Conservation (phyloP, 1,140 invertebrate genomes). For the Drosophila athabasca region DNA sequence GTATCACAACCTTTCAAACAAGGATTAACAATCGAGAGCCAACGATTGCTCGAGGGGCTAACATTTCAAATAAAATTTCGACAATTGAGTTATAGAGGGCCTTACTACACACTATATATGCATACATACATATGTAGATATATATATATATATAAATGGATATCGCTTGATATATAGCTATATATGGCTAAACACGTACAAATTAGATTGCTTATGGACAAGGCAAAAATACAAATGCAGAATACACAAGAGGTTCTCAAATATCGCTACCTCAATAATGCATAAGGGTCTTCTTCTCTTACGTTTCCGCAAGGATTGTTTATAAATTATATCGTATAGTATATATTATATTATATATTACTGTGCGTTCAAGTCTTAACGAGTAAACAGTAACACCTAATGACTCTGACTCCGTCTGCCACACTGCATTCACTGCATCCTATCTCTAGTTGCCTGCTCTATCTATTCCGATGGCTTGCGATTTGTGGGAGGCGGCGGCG, state of each 20-base stretch:
- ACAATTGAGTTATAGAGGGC: conserved; percentile 65
- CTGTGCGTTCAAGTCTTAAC: conserved; percentile 77
- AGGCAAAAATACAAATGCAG: conserved; percentile 80
- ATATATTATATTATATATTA: conserved; percentile 56
- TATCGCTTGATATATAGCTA: conserved; percentile 51
- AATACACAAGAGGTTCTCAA: conserved; percentile 48
- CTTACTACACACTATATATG: conserved; percentile 61
- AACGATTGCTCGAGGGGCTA: conserved; percentile 11
- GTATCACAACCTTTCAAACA: conserved; percentile 79
- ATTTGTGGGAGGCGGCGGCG: conserved; percentile 77
- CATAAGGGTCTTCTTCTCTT: conserved; percentile 37
- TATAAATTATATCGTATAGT: conserved; percentile 24
- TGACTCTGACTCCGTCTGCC: conserved; percentile 39
- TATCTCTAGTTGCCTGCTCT: not conserved
- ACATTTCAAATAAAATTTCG: conserved; percentile 58
- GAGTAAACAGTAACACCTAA: conserved; percentile 61
- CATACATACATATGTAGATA: conserved; percentile 43
- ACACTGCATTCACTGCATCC: not conserved
- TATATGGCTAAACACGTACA: conserved; percentile 76
- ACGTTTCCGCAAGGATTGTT: conserved; percentile 35
- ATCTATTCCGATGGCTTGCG: conserved; percentile 62
- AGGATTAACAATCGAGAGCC: conserved; percentile 69
- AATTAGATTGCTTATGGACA: conserved; percentile 68
- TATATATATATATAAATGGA: conserved; percentile 42
- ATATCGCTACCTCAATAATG: conserved; percentile 35